A percentile compares a stretch with the other conserved stretches of the same genome.
Evolutionary conservation across 2,113 vertebrate genomes (phyloP).

Genomic region (Anolis carolinensis): DNA sequence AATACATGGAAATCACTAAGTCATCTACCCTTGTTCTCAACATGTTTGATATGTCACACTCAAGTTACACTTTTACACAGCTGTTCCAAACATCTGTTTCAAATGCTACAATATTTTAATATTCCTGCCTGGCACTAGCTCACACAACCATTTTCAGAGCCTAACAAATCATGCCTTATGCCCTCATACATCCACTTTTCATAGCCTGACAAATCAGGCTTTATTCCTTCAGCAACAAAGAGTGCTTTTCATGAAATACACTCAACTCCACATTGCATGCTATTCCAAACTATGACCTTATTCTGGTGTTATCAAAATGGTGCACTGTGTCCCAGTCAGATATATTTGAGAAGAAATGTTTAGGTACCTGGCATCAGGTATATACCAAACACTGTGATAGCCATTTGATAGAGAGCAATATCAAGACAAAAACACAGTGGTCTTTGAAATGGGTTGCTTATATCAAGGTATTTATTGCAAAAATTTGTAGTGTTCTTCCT

Average conservation of each 20-base stretch:
- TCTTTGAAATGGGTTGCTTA: background rate
- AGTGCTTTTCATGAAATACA: background rate
- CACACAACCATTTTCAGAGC: background rate
- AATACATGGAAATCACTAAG: too few species aligned
- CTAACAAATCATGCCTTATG: background rate
- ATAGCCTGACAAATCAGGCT: background rate
- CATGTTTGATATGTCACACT: background rate
- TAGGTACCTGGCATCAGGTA: background rate
- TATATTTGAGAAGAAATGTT: constrained; percentile 3
- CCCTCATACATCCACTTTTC: background rate
- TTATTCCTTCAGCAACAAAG: background rate
- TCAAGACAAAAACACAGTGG: background rate
- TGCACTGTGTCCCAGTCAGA: background rate
- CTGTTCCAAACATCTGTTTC: background rate
- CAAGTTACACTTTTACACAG: background rate
- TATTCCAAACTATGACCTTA: background rate
- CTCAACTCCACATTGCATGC: background rate
- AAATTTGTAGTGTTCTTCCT: background rate
- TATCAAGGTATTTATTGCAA: background rate
- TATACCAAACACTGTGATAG: background rate
- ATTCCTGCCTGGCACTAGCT: background rate
- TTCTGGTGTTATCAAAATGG: background rate
- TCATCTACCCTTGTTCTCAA: too few species aligned
- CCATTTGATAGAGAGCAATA: background rate
- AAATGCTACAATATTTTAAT: too few species aligned